Base-by-base conservation (phyloP, 1,140 invertebrate genomes). In the Temnothorax curvispinosus region DNA sequence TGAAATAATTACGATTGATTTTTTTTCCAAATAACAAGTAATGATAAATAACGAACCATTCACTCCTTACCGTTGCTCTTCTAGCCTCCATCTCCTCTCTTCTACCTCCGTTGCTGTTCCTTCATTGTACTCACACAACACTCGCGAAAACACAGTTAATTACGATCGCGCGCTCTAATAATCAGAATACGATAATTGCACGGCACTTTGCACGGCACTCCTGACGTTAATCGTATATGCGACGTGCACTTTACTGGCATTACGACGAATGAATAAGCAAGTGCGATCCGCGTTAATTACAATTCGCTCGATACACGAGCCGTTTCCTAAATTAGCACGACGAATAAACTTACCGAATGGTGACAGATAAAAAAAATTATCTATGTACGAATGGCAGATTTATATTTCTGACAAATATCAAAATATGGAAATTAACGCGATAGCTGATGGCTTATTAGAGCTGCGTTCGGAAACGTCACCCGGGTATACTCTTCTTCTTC, bases 251-350 rank as follows among this genome's bases (percentile, higher is more conserved):
- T 67, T 21, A 44, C 38, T 44, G 65, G 38, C 65, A 67, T 67
- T 67, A 67, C n/a, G 41, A 27, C 9, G 38, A 67, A 67, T 67
- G n/a, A 67, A 67, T 44, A 65, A 65, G 62, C 62, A 65, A n/a
- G 62, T n/a, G 27, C 38, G n/a, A 67, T 44, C 4, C n/a, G 64
- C 1, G 38, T 67, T 67, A 44, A 3, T 27, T 27, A 27, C 64
- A 38, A 44, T 13, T 67, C 38, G 18, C 11, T 67, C 41, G 18
- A 41, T 41, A 56, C 6, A 56, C n/a, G 21, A 7, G n/a, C 21
- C 54, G 54, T 60, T 60, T 32, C 21, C 3, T 2, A 60, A 60
- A 60, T 60, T 60, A 13, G 9, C 56, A 4, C 21, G 2, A 32
- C 9, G 56, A 54, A 4, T 4, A 54, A 54, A 54, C 52, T 13